Conservation (phyloP, 1,140 invertebrate species). For the Homalodisca vitripennis region DNA sequence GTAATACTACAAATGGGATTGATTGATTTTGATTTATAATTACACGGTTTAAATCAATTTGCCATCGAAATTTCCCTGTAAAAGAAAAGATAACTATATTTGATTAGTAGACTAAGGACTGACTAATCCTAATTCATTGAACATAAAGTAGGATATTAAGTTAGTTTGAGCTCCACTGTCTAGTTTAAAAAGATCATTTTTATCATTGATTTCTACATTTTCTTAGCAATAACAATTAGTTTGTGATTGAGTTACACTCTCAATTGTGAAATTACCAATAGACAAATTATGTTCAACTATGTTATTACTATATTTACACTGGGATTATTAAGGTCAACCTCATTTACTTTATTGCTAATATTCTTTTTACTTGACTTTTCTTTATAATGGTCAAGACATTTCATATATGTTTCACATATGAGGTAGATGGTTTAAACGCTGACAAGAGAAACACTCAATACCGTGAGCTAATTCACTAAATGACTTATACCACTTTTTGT, state of each 20-base stretch:
- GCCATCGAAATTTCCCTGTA: neutral
- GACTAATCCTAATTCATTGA: conserved; percentile 8
- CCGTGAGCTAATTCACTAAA: neutral
- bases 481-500: conserved; percentile 8
- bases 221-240: neutral
- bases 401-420: neutral
- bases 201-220: conserved; percentile 9
- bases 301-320: neutral
- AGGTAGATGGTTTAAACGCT: neutral
- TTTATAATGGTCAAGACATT: no score
- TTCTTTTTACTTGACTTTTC: neutral
- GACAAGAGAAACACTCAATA: conserved; percentile 15
- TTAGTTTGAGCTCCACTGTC: conserved; percentile 14
- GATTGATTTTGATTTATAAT: neutral
- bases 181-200: conserved; percentile 1
- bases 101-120: conserved; percentile 3
- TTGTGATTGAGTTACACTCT: neutral
- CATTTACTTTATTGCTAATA: neutral
- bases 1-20: conserved; percentile 5
- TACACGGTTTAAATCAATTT: neutral
- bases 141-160: conserved; percentile 1
- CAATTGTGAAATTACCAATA: conserved; percentile 18
- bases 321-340: neutral
- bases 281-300: neutral
- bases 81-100: neutral